Base-by-base conservation (phyloP, 1,140 invertebrate genomes). In the Camponotus vicinus region DNA sequence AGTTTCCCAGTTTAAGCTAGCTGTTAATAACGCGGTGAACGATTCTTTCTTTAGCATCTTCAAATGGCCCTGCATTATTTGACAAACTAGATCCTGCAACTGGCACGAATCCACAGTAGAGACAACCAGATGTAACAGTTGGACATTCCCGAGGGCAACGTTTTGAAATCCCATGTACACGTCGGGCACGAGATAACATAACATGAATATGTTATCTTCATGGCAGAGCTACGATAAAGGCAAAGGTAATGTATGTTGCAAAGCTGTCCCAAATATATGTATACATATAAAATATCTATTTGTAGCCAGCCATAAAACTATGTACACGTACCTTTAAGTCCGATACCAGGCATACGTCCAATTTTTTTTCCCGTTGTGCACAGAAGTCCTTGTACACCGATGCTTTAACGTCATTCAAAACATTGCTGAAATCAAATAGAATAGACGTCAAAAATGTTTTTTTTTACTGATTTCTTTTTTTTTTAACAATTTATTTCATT, bases 1-100 rank as follows among this genome's bases (percentile, higher is more conserved):
- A 2, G 98, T 99, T 94, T 99, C 99, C 98, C 99, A 99, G 77
- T 97, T 96, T 73, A 99, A 95, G 93, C 98, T 99, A 13, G 97
- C 97, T 88, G 97, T 98, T 92, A 98, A 92, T 92, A 98, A 95
- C 49, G 96, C 95, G 49, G 97, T 96, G 42, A 98, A 96, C 34
- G 97, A 97, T 89, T 98, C 97, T 59, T 96, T 96, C 92, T 97
- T 97, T 66, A 98, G 97, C 96, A 98, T 97, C 88, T 97, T 96
- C 42, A 98, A 94, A 92, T 98, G 97, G 64, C 98, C 98, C 95
- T 99, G 98, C 89, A 99, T 96, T 88, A 99, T 98, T 91, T 98
- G 97, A 95, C 98, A 99, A 66, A 99, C 97, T 67, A 99, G 95
- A 90, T 98, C 97, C 92, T 99, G 98, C 42, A 99, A 95, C 95